These are phyloP conservation scores for Origma solitaria DNA, from an alignment of 2,113 vertebrate genomes.

Conservation along the genomic window DNA sequence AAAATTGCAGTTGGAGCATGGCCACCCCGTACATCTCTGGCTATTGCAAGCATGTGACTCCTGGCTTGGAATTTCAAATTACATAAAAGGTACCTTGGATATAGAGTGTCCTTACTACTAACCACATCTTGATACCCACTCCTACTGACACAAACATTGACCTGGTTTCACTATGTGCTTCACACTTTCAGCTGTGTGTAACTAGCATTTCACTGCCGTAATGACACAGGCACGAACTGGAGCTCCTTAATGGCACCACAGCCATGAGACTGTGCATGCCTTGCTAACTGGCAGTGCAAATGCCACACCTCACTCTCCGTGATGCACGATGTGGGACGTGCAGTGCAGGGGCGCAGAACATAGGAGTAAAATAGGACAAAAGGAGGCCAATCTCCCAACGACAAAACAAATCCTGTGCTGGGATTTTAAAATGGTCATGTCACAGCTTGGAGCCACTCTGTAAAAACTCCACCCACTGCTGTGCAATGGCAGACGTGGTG, in stretches of 20 bases:
- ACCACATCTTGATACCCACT: background rate
- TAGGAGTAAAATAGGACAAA: background rate
- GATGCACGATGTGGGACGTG: rapidly evolving
- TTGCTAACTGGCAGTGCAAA: background rate
- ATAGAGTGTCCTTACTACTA: background rate
- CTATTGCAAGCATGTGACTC: background rate
- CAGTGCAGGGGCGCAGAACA: rapidly evolving
- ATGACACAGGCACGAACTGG: background rate
- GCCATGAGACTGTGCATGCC: background rate
- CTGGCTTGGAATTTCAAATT: background rate
- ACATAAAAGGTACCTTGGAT: background rate
- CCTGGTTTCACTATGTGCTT: background rate
- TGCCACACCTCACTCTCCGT: background rate
- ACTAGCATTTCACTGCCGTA: background rate
- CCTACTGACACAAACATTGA: background rate
- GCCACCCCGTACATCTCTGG: background rate
- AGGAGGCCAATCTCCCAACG: background rate
- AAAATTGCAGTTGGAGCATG: background rate
- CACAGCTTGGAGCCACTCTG: background rate
- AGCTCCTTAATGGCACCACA: background rate
- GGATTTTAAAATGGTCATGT: background rate
- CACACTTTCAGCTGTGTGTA: background rate
- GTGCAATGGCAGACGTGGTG: background rate
- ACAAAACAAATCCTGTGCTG: background rate
- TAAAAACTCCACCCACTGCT: background rate